phyloP scores from a whole-genome alignment of 2,888 invertebrate genomes.

The Blastobasis adustella region DNA sequence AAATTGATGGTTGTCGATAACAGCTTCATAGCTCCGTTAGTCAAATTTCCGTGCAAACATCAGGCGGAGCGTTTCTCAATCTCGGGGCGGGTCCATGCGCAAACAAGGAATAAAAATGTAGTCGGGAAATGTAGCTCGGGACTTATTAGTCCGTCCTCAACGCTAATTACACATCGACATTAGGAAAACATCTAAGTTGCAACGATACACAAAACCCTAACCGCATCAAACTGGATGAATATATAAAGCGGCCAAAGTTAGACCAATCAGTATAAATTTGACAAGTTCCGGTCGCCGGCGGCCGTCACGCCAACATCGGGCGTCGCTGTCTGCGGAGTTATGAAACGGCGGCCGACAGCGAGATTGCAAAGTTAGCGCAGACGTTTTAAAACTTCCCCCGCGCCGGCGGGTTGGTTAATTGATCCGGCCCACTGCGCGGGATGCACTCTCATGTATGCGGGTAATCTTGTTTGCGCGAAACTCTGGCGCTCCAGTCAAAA shows the following conservation, averaged over 20 bases:
- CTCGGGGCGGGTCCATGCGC: no score
- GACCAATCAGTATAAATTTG: no score
- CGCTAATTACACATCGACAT: no score
- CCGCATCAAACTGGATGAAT: no score
- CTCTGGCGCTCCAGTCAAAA: constrained; percentile 22
- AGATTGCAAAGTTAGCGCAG: constrained; percentile 38
- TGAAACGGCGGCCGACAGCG: constrained; percentile 30
- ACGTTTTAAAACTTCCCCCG: constrained; percentile 43
- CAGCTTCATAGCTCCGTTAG: constrained; percentile 2
- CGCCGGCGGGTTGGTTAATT: constrained; percentile 33
- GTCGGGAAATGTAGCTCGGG: no score
- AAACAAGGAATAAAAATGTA: no score
- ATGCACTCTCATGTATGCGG: constrained; percentile 33
- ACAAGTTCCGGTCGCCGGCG: constrained; percentile 19
- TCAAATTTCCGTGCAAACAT: constrained; percentile 19
- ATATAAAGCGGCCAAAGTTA: no score
- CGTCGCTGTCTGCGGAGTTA: constrained; percentile 15
- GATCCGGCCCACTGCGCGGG: constrained; percentile 24
- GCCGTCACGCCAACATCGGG: neutral
- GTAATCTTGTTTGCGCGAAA: constrained; percentile 32
- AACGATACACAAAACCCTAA: no score
- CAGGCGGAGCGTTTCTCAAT: no score
- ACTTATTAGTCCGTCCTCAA: no score
- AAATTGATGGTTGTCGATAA: constrained; percentile 1
- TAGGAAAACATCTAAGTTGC: no score